Evolutionary conservation across 2,797 vertebrate species (phyloP).

Genomic region (Neomorphus geoffroyi): DNA sequence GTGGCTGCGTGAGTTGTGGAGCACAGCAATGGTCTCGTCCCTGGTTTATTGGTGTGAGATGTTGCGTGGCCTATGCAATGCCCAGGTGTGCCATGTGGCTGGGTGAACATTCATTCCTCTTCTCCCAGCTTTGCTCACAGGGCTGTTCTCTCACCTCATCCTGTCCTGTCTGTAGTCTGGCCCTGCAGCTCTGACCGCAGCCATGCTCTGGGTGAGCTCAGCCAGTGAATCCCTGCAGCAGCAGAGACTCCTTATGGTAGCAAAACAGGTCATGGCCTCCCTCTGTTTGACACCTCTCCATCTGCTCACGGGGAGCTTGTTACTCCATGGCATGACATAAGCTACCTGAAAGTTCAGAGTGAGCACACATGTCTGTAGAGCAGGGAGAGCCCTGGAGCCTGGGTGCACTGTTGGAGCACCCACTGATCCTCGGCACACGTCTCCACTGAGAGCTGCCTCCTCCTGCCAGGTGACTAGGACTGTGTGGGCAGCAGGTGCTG

Average conservation of each 20-base stretch:
- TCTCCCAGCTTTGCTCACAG: neutral
- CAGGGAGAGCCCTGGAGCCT: neutral
- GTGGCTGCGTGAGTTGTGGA: neutral
- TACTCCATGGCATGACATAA: neutral
- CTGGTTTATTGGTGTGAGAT: accelerated
- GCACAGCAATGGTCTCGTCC: accelerated
- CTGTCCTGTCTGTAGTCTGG: neutral
- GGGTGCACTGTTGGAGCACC: neutral
- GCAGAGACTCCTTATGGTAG: neutral
- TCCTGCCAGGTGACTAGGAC: neutral
- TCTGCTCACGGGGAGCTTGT: neutral
- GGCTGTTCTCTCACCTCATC: neutral
- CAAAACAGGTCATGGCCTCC: neutral
- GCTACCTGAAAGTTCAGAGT: neutral
- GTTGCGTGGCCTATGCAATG: neutral
- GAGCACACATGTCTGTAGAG: neutral
- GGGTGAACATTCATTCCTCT: neutral
- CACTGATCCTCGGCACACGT: neutral
- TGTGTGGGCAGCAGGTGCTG: neutral
- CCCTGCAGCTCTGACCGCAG: neutral
- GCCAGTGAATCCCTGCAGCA: neutral
- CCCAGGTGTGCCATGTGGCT: neutral
- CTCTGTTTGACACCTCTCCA: neutral
- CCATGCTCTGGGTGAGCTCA: neutral
- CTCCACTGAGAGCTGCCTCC: neutral